Base-by-base conservation (phyloP, 2,797 vertebrate genomes). In the Lepidocolaptes lacrymiger region DNA sequence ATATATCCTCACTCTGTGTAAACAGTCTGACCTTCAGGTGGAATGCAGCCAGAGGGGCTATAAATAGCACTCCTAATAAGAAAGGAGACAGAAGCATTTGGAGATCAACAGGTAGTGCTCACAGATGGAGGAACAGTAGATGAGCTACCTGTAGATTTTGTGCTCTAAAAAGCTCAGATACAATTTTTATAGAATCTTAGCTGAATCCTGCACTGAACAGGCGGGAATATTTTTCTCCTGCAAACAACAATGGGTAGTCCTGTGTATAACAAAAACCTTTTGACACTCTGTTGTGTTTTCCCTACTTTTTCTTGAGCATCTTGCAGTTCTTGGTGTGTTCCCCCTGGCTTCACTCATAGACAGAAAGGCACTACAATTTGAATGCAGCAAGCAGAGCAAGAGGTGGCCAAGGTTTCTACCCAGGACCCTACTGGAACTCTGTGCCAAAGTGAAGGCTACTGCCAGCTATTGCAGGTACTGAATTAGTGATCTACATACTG, bases 11-110 rank as follows among this genome's bases (percentile, higher is more conserved):
- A 91, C 68, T 97, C 92, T 61, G 52, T 41, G 85, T 97, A 97
- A 98, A 98, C 97, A 98, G 97, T 97, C 91, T 94, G 94, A 96
- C 95, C 79, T 89, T 69, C 97, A 85, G 88, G 86, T 97, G 97
- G 98, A 97, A 95, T 44, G 73, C 18, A 89, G 97, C 97, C 97
- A 97, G 93, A 68, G 27, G 34, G 54, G 58, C 91, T 97, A 98
- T 97, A 97, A 98, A 98, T 98, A 98, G 96, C 74, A 89, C 14
- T 46, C 64, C 89, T 63, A 86, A 81, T 85, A 68, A 88, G 86
- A 89, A 85, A 95, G 84, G 54, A 85, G 88, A 52, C 64, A 88
- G 95, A 94, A 93, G 46, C 56, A 41, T 56, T 84, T 71, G 24
- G 55, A 88, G 83, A 77, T 93, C 73, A 28, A 34, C 59, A 77